Conservation (phyloP, 2,888 invertebrate species). For the Hirtodrosophila alboralis region DNA sequence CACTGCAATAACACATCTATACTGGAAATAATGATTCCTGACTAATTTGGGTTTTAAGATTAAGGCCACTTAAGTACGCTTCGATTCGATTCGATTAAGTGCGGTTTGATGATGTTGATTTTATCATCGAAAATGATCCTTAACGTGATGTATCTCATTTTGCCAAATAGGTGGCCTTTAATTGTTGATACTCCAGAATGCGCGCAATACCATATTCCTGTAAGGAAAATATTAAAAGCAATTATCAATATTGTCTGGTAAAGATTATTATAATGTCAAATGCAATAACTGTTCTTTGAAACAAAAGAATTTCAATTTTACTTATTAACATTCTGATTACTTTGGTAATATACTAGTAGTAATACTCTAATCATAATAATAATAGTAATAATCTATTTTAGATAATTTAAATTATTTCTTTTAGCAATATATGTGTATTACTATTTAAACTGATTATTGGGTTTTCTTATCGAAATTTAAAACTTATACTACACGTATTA, state of each 20-base stretch:
- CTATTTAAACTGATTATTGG: no score
- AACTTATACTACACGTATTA: no score
- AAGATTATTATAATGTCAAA: no score
- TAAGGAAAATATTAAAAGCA: slow-evolving; percentile 9
- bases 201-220: slow-evolving; percentile 82
- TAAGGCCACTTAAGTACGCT: slow-evolving; percentile 71
- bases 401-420: no score
- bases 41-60: slow-evolving; percentile 23
- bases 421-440: no score
- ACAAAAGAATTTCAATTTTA: no score
- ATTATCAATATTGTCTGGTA: slow-evolving; percentile 1
- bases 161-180: slow-evolving; percentile 67
- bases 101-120: slow-evolving; percentile 25
- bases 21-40: slow-evolving; percentile 25
- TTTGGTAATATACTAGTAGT: no score
- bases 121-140: slow-evolving; percentile 13
- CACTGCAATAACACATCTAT: slow-evolving; percentile 25
- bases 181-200: slow-evolving; percentile 78
- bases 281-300: no score
- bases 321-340: no score
- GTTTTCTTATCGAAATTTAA: no score
- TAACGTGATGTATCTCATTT: slow-evolving; percentile 37
- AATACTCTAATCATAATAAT: no score
- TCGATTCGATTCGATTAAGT: slow-evolving; percentile 60
- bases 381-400: no score